These are phyloP conservation scores for Microcebus jonahi DNA, from an alignment of 2,113 vertebrate species.

Conservation along the genomic window DNA sequence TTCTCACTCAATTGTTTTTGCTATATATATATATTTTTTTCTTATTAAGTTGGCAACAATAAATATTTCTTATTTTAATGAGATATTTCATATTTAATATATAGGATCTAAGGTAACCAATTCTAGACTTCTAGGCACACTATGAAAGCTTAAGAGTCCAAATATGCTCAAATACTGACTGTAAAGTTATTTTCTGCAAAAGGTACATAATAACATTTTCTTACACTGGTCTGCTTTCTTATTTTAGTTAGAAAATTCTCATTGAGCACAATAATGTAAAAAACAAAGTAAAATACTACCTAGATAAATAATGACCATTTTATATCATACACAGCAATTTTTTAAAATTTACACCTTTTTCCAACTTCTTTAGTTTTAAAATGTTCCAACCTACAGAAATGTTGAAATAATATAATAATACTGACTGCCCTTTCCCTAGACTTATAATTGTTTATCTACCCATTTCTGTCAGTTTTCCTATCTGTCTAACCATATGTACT, in stretches of 20 bases:
- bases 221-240: neutral
- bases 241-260: constrained; percentile 16
- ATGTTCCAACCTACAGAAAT: neutral
- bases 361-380: neutral
- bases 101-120: neutral
- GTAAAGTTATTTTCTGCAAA: neutral
- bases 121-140: neutral
- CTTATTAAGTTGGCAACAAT: neutral
- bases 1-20: neutral
- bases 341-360: neutral
- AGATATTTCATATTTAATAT: neutral
- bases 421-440: neutral
- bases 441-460: neutral
- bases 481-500: neutral
- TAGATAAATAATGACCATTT: neutral
- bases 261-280: neutral
- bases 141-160: neutral
- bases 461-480: neutral
- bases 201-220: neutral
- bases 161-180: neutral
- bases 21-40: neutral
- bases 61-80: neutral
- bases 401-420: neutral
- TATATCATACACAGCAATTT: neutral
- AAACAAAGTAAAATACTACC: neutral